Percentiles rank a stretch among this genome's conserved stretches.
Conservation (phyloP, 2,113 vertebrate genomes). For the Alethe castanea region DNA sequence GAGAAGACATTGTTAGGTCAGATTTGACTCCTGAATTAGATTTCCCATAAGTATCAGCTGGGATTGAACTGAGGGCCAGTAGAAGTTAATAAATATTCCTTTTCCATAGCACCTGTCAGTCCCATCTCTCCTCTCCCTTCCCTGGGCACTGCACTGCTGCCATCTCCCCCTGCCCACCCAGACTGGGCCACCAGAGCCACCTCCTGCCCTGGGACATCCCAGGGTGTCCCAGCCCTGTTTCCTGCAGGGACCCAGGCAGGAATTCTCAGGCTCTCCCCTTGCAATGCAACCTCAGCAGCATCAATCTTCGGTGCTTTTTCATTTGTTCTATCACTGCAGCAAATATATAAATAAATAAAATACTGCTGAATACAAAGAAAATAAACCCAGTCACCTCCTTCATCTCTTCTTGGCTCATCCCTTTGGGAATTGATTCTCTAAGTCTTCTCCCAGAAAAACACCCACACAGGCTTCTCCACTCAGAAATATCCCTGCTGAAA, state of each 20-base stretch:
- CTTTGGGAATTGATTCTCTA: not conserved
- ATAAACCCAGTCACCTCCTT: not conserved
- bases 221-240: not conserved
- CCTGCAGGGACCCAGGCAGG: not conserved
- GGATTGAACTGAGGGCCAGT: not conserved
- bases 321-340: not conserved
- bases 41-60: constrained; percentile 31
- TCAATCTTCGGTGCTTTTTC: not conserved
- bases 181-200: not conserved
- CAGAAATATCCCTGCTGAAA: not conserved
- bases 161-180: not conserved
- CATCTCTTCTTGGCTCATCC: not conserved
- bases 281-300: not conserved
- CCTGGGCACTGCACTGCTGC: not conserved
- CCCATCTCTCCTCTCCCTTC: not conserved
- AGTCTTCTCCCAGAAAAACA: not conserved
- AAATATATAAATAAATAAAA: not conserved
- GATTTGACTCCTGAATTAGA: constrained; percentile 30
- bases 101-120: not conserved
- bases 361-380: not conserved
- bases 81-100: constrained; percentile 20
- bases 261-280: not conserved
- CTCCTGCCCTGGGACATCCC: not conserved
- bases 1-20: constrained; percentile 29
- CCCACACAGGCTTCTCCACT: not conserved